phyloP scores from a whole-genome alignment of 2,888 invertebrate genomes.

The Opisthograptis luteolata region DNA sequence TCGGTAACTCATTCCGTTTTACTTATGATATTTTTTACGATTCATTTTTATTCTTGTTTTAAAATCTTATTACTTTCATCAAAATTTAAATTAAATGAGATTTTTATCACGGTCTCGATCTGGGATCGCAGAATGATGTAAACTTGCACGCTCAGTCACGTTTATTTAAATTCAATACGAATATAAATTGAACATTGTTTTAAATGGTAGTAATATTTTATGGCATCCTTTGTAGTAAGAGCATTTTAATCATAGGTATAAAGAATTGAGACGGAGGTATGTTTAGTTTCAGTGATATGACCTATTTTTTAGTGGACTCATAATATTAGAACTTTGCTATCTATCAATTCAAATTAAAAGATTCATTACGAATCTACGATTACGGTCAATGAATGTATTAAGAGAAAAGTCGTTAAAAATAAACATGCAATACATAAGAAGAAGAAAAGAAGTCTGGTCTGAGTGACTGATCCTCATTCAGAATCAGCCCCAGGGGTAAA shows the following conservation, averaged over 20 bases:
- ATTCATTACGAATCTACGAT: too few relatives aligned
- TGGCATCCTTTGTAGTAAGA: not conserved
- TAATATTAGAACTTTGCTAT: too few relatives aligned
- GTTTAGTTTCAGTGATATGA: too few relatives aligned
- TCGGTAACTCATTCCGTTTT: not conserved
- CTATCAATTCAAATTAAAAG: too few relatives aligned
- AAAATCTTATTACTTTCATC: not conserved
- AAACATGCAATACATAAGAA: too few relatives aligned
- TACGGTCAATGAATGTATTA: too few relatives aligned
- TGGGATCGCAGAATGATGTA: conserved; percentile 9
- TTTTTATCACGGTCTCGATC: conserved; percentile 12
- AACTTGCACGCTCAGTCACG: conserved; percentile 3
- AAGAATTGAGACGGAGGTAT: too few relatives aligned
- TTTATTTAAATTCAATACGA: conserved; percentile 6
- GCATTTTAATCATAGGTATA: too few relatives aligned
- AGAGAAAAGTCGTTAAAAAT: too few relatives aligned
- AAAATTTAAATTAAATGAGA: conserved; percentile 3
- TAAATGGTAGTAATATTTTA: conserved; percentile 3
- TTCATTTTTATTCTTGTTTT: not conserved
- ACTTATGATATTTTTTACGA: conserved; percentile 3
- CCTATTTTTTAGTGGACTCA: too few relatives aligned
- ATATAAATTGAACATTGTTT: conserved; percentile 19
- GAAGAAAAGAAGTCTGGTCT: conserved; percentile 39
- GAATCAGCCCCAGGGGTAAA: conserved; percentile 60
- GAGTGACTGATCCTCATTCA: conserved; percentile 61